A percentile compares a stretch with the other conserved stretches of the same genome.
These are phyloP conservation scores for Actinia tenebrosa DNA, from an alignment of 64 coral and sea anemone species.

Conservation along the genomic window DNA sequence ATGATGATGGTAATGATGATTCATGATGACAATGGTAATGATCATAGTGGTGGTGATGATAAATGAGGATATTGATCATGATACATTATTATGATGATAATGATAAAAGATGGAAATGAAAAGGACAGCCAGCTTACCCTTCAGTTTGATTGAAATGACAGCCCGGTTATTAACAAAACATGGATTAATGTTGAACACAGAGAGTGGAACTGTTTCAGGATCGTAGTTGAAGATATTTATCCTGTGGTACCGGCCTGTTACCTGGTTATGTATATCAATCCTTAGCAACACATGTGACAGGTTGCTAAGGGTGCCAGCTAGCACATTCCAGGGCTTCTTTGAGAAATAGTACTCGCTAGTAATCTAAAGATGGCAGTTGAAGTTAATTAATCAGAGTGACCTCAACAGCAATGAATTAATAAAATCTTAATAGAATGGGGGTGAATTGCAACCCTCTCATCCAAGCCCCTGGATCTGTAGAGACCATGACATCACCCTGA, in stretches of 20 bases:
- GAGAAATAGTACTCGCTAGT: slow-evolving; percentile 23
- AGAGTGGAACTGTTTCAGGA: slow-evolving; percentile 2
- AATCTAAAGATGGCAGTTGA: neutral
- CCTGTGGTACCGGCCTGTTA: neutral
- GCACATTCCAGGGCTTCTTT: slow-evolving; percentile 26
- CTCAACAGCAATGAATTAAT: neutral
- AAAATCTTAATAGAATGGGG: too few relatives aligned
- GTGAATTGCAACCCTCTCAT: too few relatives aligned
- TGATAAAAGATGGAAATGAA: too few relatives aligned
- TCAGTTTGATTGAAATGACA: neutral
- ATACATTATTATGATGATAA: too few relatives aligned
- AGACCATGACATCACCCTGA: too few relatives aligned
- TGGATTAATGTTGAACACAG: slow-evolving; percentile 28
- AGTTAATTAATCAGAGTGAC: neutral
- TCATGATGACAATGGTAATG: too few relatives aligned
- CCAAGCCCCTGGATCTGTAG: too few relatives aligned
- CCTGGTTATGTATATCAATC: neutral
- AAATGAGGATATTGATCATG: too few relatives aligned
- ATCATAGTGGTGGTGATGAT: too few relatives aligned
- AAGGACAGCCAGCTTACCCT: neutral
- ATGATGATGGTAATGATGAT: too few relatives aligned
- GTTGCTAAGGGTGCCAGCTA: neutral
- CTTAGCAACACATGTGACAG: slow-evolving; percentile 36
- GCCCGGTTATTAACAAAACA: slow-evolving; percentile 16
- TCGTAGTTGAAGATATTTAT: slow-evolving; percentile 41